A percentile compares a stretch with the other conserved stretches of the same genome.
Conservation (phyloP, 2,888 invertebrate genomes). For the Polymixis flavicincta region DNA sequence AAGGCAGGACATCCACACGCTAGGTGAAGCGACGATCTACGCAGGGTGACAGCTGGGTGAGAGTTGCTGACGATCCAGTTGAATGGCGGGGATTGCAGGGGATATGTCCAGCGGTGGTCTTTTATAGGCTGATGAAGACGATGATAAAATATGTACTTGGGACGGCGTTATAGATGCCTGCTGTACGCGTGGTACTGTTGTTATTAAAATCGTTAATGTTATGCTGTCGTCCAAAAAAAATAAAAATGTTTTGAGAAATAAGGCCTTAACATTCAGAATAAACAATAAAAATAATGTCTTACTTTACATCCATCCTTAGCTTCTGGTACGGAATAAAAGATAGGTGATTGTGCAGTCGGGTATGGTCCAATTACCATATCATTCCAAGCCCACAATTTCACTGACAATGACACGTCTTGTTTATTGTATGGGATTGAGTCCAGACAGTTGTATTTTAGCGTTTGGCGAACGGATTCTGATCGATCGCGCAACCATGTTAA, state of each 20-base stretch:
- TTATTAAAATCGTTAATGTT: background rate
- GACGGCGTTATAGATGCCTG: background rate
- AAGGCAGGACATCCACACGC: background rate
- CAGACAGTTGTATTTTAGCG: constrained; percentile 65
- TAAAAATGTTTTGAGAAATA: background rate
- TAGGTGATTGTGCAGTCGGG: constrained; percentile 32
- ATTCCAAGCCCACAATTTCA: constrained; percentile 63
- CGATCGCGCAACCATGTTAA: constrained; percentile 34
- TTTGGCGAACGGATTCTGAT: constrained; percentile 52
- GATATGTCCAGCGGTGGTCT: background rate
- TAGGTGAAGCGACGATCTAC: background rate
- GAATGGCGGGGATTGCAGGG: background rate
- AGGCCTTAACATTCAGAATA: background rate
- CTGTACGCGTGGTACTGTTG: background rate
- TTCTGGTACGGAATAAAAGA: constrained; percentile 30
- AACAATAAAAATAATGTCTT: background rate
- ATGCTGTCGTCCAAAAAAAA: background rate
- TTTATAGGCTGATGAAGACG: background rate
- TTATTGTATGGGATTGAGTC: constrained; percentile 58
- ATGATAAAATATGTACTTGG: too few species aligned
- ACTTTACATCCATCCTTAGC: constrained; percentile 20
- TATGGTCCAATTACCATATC: constrained; percentile 37
- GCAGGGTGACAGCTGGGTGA: background rate
- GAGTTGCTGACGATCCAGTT: background rate
- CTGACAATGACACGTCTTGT: constrained; percentile 27